Base-by-base conservation (phyloP, 2,113 vertebrate genomes). In the Plecotus auritus region DNA sequence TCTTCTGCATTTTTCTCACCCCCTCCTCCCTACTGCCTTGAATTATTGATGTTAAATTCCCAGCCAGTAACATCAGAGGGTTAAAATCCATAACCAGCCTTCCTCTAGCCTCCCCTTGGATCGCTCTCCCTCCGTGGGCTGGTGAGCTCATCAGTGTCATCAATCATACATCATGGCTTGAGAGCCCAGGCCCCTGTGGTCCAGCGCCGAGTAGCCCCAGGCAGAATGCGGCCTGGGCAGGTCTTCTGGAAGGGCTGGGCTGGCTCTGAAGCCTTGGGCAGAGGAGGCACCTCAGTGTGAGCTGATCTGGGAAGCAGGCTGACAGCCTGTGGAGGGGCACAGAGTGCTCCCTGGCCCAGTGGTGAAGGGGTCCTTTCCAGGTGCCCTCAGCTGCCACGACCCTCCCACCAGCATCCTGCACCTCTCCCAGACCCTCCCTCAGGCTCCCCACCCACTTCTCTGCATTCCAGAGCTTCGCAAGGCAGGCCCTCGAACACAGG, bases 11-110 rank as follows among this genome's bases (percentile, higher is more conserved):
- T 70, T 88, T 89, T 94, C 77, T 92, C 72, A 77, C 32, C 64
- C 74, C 72, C 85, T 81, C 69, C 95, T 92, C 72, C 66, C 85
- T 9, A 30, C 54, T 49, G 73, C 77, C 76, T 90, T 95, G 97
- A 97, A 97, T 97, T 97, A 97, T 97, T 97, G 97, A 97, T 97
- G 95, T 86, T 96, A 91, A 95, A 97, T 97, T 95, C 95, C 94
- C 93, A 94, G 94, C 91, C 88, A 93, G 94, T 93, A 95, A 73
- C 37, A 94, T 93, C 90, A 61, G 82, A 80, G 96, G 96, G 87
- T 94, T 93, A 95, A 95, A 88, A 95, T 88, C 88, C 37, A 96
- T 97, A 96, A 92, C 95, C 95, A 97, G 94, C 95, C 77, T 93
- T 92, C 92, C 88, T 96, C 81, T n/a, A 61, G 88, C 64, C 95